Conservation (phyloP, 2,888 invertebrate genomes). For the Shargacucullia verbasci region DNA sequence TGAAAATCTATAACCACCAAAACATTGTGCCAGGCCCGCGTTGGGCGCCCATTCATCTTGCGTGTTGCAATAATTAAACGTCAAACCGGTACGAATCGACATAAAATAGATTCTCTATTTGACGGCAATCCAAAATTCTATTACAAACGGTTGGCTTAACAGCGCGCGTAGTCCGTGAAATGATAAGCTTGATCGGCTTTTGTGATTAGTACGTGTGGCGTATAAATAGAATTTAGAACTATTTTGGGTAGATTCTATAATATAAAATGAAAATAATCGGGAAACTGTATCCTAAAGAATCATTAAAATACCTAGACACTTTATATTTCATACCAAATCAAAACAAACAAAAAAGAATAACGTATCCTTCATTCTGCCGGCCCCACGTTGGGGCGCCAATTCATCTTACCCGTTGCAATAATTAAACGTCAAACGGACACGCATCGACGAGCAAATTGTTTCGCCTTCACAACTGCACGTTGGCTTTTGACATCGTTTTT, state of each 20-base stretch:
- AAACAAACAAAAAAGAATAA: conserved; percentile 21
- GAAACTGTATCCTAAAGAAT: background rate
- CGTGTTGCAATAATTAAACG: conserved; percentile 64
- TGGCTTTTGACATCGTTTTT: conserved; percentile 50
- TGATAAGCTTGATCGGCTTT: conserved; percentile 31
- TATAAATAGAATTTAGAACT: conserved; percentile 17
- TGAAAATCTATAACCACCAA: conserved; percentile 13
- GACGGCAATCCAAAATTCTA: conserved; percentile 39
- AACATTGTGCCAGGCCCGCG: conserved; percentile 34
- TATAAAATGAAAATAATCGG: too few relatives aligned
- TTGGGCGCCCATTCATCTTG: conserved; percentile 60
- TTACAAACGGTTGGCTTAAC: conserved; percentile 41
- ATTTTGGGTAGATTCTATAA: too few relatives aligned
- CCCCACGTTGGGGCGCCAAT: conserved; percentile 53
- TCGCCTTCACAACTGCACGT: conserved; percentile 49
- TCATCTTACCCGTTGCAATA: conserved; percentile 60
- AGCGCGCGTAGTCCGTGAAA: conserved; percentile 15
- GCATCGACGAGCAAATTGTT: conserved; percentile 63
- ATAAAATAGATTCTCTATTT: conserved; percentile 44
- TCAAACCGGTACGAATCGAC: conserved; percentile 49
- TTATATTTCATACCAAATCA: background rate
- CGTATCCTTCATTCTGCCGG: conserved; percentile 21
- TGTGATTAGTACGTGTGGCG: conserved; percentile 21
- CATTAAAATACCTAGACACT: too few relatives aligned
- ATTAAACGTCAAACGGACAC: conserved; percentile 64